phyloP scores from a whole-genome alignment of 1,140 invertebrate genomes.

The Odontomachus brunneus region DNA sequence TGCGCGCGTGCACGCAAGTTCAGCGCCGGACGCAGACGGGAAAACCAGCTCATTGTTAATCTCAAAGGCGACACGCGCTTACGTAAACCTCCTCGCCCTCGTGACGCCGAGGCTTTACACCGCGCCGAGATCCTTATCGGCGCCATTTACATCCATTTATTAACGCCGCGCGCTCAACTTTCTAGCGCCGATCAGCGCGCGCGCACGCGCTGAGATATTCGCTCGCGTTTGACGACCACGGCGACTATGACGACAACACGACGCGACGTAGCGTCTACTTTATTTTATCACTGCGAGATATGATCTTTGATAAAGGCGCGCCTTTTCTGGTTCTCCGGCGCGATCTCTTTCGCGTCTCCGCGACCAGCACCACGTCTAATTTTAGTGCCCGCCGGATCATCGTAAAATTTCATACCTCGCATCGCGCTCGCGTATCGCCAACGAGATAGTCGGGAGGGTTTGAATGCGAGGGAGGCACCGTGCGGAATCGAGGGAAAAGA shows the following conservation, averaged over 20 bases:
- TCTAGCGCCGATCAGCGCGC: not conserved
- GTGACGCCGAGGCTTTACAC: conserved; percentile 4
- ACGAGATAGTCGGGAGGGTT: not conserved
- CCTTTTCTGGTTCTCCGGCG: conserved; percentile 8
- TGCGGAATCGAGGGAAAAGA: not conserved
- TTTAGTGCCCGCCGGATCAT: conserved; percentile 26
- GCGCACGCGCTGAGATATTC: conserved; percentile 1
- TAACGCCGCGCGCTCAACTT: conserved; percentile 36
- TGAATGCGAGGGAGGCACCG: not conserved
- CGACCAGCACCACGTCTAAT: not conserved
- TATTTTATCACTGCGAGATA: conserved; percentile 45
- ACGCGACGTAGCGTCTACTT: conserved; percentile 11
- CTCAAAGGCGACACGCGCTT: conserved; percentile 29
- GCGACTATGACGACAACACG: not conserved
- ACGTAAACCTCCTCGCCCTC: conserved; percentile 26
- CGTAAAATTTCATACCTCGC: not conserved
- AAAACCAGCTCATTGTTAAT: conserved; percentile 24
- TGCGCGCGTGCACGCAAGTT: not conserved
- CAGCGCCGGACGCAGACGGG: not conserved
- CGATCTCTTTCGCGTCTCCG: not conserved
- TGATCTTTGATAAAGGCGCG: conserved; percentile 33
- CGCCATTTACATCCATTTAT: conserved; percentile 48
- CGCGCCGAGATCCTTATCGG: conserved; percentile 42
- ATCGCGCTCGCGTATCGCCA: not conserved
- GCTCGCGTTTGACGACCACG: conserved; percentile 21